Evolutionary conservation across 2,113 vertebrate species (phyloP), one percentile per base, ranked within the genome.

Genomic region (Procavia capensis): DNA sequence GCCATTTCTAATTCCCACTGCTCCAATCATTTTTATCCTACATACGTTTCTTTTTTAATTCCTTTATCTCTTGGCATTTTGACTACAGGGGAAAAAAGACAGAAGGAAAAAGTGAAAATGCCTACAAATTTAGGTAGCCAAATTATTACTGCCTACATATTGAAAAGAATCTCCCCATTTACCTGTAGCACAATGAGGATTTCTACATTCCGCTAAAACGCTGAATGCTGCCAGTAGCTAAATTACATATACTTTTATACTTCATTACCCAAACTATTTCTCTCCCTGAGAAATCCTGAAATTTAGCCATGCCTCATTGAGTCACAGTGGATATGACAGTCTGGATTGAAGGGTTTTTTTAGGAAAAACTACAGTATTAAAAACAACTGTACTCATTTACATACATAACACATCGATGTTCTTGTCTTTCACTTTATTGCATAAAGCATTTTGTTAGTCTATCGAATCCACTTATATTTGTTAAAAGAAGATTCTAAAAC

Each of bases 241-340:
- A 94, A 93, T 96, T 94, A 92, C 85, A 91, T 93, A 90, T 72
- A 95, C 76, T 94, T 96, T 95, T 94, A 94, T 94, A 95, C 90
- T 90, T 95, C 96, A 97, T 97, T 96, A 95, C 92, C 76, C 81
- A 93, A 96, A 81, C 81, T 78, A 64, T 88, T 59, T 90, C 81
- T 95, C 54, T 96, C 80, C 43, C 78, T 88, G 92, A 93, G 96
- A 96, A 96, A 93, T 94, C 41, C 27, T 79, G 81, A 95, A 84
- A 95, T 85, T 95, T 90, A 85, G 72, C 29, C 78, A 93, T 68
- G 96, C 78, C 34, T 96, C 94, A 97, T 92, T 95, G 85, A 95
- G 87, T 97, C 94, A 93, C 81, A 94, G 90, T 93, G 82, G 84
- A 88, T 79, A 79, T 74, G 34, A 43, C 76, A 95, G 34, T 85